Percentiles rank a stretch among this genome's conserved stretches.
phyloP scores from a whole-genome alignment of 2,888 invertebrate species.

The Chrysolina americana region DNA sequence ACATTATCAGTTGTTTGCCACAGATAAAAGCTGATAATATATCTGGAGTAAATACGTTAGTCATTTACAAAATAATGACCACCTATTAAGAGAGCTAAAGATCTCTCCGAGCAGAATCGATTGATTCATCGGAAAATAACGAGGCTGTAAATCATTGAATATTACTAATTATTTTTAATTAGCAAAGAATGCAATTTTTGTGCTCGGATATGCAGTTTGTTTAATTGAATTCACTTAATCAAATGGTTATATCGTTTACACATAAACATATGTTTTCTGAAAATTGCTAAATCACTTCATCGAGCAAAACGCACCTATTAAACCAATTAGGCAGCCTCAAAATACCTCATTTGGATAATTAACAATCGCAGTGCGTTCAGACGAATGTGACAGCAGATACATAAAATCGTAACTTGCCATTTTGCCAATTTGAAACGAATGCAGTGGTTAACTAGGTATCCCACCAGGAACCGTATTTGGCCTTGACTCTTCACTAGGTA shows the following conservation, averaged over 20 bases:
- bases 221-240: constrained; percentile 26
- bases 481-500: too few relatives aligned
- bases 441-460: too few relatives aligned
- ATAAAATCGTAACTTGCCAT: background rate
- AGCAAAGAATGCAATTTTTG: constrained; percentile 19
- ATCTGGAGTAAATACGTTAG: constrained; percentile 9
- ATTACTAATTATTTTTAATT: constrained; percentile 33
- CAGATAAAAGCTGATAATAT: constrained; percentile 11
- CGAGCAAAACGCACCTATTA: constrained; percentile 28
- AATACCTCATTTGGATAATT: background rate
- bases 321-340: constrained; percentile 20
- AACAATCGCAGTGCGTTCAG: background rate
- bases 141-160: constrained; percentile 22
- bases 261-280: constrained; percentile 23
- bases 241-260: constrained; percentile 13
- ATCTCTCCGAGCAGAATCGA: constrained; percentile 13
- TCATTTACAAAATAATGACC: constrained; percentile 26
- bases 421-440: too few relatives aligned
- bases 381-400: background rate
- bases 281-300: constrained; percentile 27
- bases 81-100: constrained; percentile 26
- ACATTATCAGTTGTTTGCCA: constrained; percentile 2
- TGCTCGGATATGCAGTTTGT: constrained; percentile 17
- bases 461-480: too few relatives aligned
- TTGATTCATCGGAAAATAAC: constrained; percentile 26